These are phyloP conservation scores for Sinopyrophorus schimmeli DNA, from an alignment of 2,888 invertebrate genomes.

Conservation along the genomic window DNA sequence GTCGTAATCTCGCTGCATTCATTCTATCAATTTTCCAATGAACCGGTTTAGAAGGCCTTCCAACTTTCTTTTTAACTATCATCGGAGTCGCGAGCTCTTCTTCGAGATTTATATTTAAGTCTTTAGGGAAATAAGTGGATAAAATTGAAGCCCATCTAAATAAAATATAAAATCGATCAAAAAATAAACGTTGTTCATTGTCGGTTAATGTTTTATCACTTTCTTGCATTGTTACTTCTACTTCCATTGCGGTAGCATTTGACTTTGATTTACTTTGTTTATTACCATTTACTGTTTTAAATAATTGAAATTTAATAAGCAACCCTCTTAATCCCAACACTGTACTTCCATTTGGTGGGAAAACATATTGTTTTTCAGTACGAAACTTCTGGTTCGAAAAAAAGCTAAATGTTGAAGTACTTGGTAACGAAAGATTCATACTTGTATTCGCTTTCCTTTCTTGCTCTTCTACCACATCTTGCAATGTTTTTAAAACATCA, in stretches of 20 bases:
- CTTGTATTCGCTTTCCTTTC: background rate
- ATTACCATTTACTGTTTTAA: constrained; percentile 25
- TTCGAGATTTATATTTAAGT: constrained; percentile 3
- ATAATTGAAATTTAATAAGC: constrained; percentile 35
- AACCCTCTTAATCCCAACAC: constrained; percentile 38
- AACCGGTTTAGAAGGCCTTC: constrained; percentile 26
- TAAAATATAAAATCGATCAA: constrained; percentile 21
- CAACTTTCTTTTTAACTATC: constrained; percentile 9
- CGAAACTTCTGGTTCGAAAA: no score
- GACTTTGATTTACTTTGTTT: constrained; percentile 5
- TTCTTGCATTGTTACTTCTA: background rate
- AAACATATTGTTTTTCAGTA: no score
- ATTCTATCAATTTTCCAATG: constrained; percentile 25
- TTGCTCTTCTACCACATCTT: background rate
- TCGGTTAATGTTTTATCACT: background rate
- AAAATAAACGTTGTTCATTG: constrained; percentile 19
- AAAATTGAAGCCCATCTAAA: constrained; percentile 36
- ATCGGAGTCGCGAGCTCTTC: constrained; percentile 4
- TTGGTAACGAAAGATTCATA: no score
- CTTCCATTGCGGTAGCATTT: background rate
- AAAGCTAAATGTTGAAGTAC: background rate
- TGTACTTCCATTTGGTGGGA: constrained; percentile 40
- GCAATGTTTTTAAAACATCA: background rate
- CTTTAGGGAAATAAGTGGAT: constrained; percentile 17
- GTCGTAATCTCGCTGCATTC: constrained; percentile 22